Conservation (phyloP, 2,888 invertebrate species). For the Tetramorium bicarinatum region DNA sequence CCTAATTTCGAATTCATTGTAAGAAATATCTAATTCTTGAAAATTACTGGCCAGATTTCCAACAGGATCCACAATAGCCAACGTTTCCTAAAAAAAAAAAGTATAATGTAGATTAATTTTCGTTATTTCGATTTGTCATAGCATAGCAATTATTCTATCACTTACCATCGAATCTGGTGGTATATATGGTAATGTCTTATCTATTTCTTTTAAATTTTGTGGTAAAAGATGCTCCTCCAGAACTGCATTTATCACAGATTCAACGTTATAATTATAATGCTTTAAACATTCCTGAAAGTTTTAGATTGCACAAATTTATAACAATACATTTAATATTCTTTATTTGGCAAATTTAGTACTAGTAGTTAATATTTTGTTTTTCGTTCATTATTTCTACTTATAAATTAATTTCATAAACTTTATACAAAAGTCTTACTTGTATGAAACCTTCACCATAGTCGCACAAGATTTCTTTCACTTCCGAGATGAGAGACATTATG, state of each 20-base stretch:
- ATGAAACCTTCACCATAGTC: constrained; percentile 93
- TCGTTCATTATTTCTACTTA: constrained; percentile 3
- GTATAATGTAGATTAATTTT: constrained; percentile 21
- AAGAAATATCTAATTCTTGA: constrained; percentile 90
- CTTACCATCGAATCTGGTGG: constrained; percentile 88
- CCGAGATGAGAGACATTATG: constrained; percentile 87
- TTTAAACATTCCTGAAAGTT: constrained; percentile 92
- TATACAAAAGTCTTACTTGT: constrained; percentile 83
- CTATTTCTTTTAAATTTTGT: constrained; percentile 85
- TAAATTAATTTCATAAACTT: constrained; percentile 10
- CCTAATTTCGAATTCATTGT: constrained; percentile 93
- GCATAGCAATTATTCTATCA: constrained; percentile 29
- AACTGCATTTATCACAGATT: constrained; percentile 93
- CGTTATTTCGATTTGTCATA: background rate
- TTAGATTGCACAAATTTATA: constrained; percentile 2
- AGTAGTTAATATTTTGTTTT: background rate
- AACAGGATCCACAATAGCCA: constrained; percentile 67
- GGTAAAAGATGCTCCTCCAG: constrained; percentile 91
- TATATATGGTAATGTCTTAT: constrained; percentile 88
- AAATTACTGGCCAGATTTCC: constrained; percentile 56
- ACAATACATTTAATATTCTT: background rate
- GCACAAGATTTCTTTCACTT: constrained; percentile 92
- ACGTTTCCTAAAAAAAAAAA: constrained; percentile 70
- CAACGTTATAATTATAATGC: constrained; percentile 92
- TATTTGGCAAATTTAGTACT: background rate